phyloP scores from a whole-genome alignment of 2,113 vertebrate species.

The Chinchilla lanigera region DNA sequence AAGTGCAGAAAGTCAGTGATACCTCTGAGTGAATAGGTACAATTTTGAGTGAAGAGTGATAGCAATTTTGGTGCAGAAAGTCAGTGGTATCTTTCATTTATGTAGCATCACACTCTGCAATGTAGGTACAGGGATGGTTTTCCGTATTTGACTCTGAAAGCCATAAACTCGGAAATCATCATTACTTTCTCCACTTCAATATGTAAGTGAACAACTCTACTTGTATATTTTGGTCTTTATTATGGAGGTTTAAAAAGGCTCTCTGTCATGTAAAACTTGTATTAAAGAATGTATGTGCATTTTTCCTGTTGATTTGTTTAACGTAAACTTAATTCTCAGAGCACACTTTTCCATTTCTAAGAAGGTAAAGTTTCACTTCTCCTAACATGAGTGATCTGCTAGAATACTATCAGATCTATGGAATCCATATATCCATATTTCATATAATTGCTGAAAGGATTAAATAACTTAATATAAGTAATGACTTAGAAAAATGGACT shows the following conservation, averaged over 20 bases:
- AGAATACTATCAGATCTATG: neutral
- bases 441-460: neutral
- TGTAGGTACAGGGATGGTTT: too few species aligned
- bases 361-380: neutral
- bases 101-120: fast-evolving
- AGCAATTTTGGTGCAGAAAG: too few species aligned
- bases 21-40: too few species aligned
- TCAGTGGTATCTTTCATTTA: too few species aligned
- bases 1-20: too few species aligned
- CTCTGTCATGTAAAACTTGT: neutral
- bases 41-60: too few species aligned
- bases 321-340: neutral
- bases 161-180: neutral
- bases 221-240: neutral
- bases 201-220: neutral
- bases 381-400: neutral
- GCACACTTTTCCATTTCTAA: neutral
- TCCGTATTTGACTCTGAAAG: neutral
- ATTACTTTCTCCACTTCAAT: neutral
- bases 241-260: neutral
- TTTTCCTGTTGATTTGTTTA: neutral
- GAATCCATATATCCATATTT: neutral
- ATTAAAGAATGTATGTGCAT: neutral
- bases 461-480: neutral
- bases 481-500: neutral